These are phyloP conservation scores for Labeo catla DNA, from an alignment of 2,113 vertebrate genomes.

Conservation along the genomic window DNA sequence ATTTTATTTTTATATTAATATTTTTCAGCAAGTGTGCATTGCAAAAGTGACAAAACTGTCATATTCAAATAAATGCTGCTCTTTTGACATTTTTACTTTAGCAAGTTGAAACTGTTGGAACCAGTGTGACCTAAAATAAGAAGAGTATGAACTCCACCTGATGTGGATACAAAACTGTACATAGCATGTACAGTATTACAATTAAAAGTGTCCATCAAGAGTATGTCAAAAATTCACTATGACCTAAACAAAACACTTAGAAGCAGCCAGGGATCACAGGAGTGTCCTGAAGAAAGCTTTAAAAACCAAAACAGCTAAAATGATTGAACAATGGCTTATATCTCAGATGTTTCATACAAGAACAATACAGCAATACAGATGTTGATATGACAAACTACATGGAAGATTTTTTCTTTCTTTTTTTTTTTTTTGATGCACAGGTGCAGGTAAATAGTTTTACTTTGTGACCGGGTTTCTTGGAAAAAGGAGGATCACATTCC, in stretches of 20 bases:
- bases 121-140: not conserved
- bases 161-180: not conserved
- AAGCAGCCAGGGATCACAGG: not conserved
- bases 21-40: not conserved
- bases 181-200: not conserved
- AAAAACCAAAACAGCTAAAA: not conserved
- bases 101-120: not conserved
- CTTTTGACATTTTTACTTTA: no score
- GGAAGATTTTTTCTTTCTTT: no score
- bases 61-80: no score
- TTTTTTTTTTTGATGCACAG: not conserved
- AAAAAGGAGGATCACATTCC: not conserved
- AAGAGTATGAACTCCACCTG: not conserved
- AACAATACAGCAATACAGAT: constrained; percentile 21
- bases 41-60: no score
- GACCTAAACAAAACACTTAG: not conserved
- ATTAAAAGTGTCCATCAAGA: not conserved
- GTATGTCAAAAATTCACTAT: not conserved
- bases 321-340: constrained; percentile 1
- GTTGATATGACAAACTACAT: not conserved
- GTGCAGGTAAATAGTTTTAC: not conserved
- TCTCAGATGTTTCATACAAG: not conserved
- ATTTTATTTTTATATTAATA: not conserved
- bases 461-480: not conserved
- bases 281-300: not conserved